phyloP scores from a whole-genome alignment of 2,888 invertebrate species.

The Gonocerus acuteangulatus region DNA sequence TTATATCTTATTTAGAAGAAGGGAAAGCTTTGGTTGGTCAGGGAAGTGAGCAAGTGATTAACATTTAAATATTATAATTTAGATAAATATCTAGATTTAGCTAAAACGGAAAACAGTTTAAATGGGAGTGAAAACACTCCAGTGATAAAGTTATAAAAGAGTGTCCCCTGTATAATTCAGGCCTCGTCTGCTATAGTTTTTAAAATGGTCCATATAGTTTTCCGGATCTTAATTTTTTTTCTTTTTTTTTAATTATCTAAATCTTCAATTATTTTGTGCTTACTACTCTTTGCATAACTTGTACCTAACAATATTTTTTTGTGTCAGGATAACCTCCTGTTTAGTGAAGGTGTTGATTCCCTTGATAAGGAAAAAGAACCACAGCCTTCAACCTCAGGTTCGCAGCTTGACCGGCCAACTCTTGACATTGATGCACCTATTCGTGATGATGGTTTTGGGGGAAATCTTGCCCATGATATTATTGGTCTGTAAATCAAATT shows the following conservation, averaged over 20 bases:
- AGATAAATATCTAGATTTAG: no score
- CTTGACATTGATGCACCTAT: constrained; percentile 64
- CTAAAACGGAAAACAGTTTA: no score
- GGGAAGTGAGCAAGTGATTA: no score
- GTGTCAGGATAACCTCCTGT: constrained; percentile 61
- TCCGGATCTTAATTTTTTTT: neutral
- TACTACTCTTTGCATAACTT: neutral
- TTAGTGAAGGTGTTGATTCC: constrained; percentile 60
- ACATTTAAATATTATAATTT: no score
- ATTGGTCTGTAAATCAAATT: constrained; percentile 71
- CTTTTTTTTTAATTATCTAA: constrained; percentile 22
- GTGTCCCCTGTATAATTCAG: no score
- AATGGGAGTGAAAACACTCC: no score
- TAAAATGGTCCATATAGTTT: no score
- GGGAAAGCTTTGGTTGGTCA: no score
- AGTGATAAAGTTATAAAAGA: no score
- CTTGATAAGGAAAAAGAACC: constrained; percentile 55
- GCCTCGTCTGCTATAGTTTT: no score
- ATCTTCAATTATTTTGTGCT: neutral
- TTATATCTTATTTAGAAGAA: no score
- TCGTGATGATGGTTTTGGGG: constrained; percentile 82
- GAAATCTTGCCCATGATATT: constrained; percentile 72
- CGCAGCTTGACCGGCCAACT: constrained; percentile 41
- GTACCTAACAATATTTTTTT: neutral
- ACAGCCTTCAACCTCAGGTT: constrained; percentile 54